phyloP scores from a whole-genome alignment of 2,113 vertebrate species.

The Mirounga angustirostris region DNA sequence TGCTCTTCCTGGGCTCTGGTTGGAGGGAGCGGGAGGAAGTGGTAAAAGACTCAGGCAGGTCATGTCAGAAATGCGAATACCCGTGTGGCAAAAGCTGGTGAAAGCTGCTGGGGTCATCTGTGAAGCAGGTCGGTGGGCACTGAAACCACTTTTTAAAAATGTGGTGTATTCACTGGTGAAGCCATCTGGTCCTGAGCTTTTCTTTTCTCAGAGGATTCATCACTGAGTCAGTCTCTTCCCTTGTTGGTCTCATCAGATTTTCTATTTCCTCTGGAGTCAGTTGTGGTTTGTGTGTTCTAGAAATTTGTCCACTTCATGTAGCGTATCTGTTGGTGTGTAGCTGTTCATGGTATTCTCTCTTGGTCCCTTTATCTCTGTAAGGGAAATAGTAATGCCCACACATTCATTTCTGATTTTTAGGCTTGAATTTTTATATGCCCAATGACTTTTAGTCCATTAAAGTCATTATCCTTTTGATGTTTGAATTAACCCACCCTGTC shows the following conservation, averaged over 20 bases:
- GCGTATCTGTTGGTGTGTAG: not conserved
- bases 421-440: not conserved
- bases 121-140: not conserved
- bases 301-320: not conserved
- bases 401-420: not conserved
- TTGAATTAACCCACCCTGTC: not conserved
- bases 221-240: not conserved
- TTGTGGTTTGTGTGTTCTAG: not conserved
- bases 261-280: not conserved
- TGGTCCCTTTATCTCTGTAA: too few species aligned
- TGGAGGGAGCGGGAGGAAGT: fast-evolving
- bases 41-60: not conserved
- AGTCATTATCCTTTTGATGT: not conserved
- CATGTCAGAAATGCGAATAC: not conserved
- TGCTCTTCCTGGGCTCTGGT: not conserved
- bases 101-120: not conserved
- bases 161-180: not conserved
- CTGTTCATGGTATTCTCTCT: not conserved
- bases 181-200: not conserved
- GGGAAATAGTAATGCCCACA: not conserved
- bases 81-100: not conserved
- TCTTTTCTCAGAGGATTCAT: not conserved
- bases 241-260: not conserved
- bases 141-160: not conserved
- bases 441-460: too few species aligned